Conservation (phyloP, 2,888 invertebrate genomes). For the Leptura quadrifasciata region DNA sequence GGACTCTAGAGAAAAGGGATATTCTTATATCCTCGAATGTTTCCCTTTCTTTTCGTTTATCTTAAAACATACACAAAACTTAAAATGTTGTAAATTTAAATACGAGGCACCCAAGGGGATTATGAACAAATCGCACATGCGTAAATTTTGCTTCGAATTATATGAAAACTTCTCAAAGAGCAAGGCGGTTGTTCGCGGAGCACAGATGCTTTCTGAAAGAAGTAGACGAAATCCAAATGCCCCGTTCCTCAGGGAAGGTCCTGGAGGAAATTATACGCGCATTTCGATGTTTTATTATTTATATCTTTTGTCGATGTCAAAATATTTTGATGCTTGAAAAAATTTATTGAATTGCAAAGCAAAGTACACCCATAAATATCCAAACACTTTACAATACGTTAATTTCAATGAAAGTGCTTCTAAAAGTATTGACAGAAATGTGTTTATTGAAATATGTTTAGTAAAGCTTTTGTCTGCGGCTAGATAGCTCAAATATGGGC, state of each 20-base stretch:
- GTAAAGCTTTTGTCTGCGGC: too few relatives aligned
- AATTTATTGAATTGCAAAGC: slow-evolving; percentile 11
- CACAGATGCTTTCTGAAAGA: slow-evolving; percentile 28
- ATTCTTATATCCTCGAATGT: slow-evolving; percentile 49
- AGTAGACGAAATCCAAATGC: slow-evolving; percentile 16
- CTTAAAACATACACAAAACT: slow-evolving; percentile 52
- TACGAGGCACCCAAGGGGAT: slow-evolving; percentile 49
- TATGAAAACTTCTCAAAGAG: slow-evolving; percentile 37
- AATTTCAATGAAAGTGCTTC: too few relatives aligned
- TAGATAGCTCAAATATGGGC: too few relatives aligned
- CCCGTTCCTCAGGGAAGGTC: slow-evolving; percentile 15
- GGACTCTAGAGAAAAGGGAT: slow-evolving; percentile 55
- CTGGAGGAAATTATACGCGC: slow-evolving; percentile 26
- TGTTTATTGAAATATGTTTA: too few relatives aligned
- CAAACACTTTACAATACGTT: background rate
- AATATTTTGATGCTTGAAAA: slow-evolving; percentile 11
- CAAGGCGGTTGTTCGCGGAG: slow-evolving; percentile 8
- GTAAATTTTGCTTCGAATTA: slow-evolving; percentile 51
- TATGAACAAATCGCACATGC: slow-evolving; percentile 55
- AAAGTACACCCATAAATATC: background rate
- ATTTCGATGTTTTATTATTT: slow-evolving; percentile 28
- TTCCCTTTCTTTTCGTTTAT: slow-evolving; percentile 46
- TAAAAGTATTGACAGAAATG: background rate
- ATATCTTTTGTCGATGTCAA: slow-evolving; percentile 30
- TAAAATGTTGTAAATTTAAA: slow-evolving; percentile 58